Base-by-base conservation (phyloP, 2,113 vertebrate genomes). In the Epinephelus lanceolatus region DNA sequence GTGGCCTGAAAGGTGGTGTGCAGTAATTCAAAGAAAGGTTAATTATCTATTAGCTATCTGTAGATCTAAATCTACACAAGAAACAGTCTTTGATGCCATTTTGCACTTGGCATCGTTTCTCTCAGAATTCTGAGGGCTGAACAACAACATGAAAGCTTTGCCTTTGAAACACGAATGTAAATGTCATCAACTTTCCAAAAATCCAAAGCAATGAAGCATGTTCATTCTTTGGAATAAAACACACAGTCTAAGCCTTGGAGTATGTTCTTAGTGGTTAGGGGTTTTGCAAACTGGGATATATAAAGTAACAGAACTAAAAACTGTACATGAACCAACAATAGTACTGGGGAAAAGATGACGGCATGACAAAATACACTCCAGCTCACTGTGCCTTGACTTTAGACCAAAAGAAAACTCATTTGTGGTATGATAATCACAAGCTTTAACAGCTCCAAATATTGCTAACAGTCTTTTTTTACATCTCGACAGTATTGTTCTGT, bases 361-460 rank as follows among this genome's bases (percentile, higher is more conserved):
- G 61, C 47, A 86, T 75, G 61, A 81, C 51, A 49, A 74, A 82
- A 61, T 47, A 75, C 63, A 78, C 40, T 66, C 37, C 19, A 72
- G 59, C 81, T 79, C 73, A 76, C 67, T 59, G 62, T 72, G 73
- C 47, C 53, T 23, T 66, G 40, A 67, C 59, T 56, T 17, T 21
- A 56, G 27, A 86, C 67, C 66, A 77, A 86, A 45, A n/a, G 63
- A 69, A 37, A 78, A 79, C 19, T 21, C 61, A 71, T 80, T 86
- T 78, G 83, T 76, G 63, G 87, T 57, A 68, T 85, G 84, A 88
- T 83, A 91, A 92, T 91, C 19, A 76, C 61, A 75, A 65, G 61
- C 78, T 85, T 78, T 83, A 82, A 76, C 76, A 81, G 81, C 76
- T 71, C 67, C 68, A 80, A 27, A 74, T 88, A 75, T 60, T 66